A percentile compares a stretch with the other conserved stretches of the same genome.
phyloP scores from a whole-genome alignment of 2,797 vertebrate genomes.

The Mormyrus proboscirostris region DNA sequence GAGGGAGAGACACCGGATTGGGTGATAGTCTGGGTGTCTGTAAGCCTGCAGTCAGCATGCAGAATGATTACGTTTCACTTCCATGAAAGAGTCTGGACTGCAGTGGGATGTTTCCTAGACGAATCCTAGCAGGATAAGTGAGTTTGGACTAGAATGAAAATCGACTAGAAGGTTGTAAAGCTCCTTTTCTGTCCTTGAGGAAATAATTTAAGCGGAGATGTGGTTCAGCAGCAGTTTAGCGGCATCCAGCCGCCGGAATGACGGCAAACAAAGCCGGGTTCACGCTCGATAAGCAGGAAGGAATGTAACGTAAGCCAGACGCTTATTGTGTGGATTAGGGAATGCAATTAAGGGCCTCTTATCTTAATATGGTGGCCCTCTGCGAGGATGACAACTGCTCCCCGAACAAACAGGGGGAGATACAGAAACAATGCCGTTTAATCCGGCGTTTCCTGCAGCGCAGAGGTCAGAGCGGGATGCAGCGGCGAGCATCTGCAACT shows the following conservation, averaged over 20 bases:
- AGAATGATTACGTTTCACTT: not conserved
- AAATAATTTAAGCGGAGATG: not conserved
- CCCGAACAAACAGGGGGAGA: not conserved
- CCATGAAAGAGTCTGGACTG: not conserved
- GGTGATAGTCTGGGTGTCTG: not conserved
- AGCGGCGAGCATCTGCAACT: not conserved
- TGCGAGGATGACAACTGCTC: not conserved
- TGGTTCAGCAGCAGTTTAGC: not conserved
- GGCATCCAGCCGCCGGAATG: not conserved
- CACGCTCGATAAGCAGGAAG: not conserved
- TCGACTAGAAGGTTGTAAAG: not conserved
- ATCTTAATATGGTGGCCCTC: not conserved
- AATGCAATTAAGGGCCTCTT: not conserved
- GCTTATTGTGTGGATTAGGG: constrained; percentile 12
- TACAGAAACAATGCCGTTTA: not conserved
- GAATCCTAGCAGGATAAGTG: not conserved
- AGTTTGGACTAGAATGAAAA: not conserved
- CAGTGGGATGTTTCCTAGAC: not conserved
- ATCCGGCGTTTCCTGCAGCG: not conserved
- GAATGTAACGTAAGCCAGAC: not conserved
- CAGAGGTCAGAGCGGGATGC: not conserved
- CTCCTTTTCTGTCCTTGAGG: not conserved
- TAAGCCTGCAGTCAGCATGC: not conserved
- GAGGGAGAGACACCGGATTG: not conserved
- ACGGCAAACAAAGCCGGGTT: not conserved